Evolutionary conservation across 2,113 vertebrate genomes (phyloP), one percentile per base, ranked within the genome.

Genomic region (Eublepharis macularius): DNA sequence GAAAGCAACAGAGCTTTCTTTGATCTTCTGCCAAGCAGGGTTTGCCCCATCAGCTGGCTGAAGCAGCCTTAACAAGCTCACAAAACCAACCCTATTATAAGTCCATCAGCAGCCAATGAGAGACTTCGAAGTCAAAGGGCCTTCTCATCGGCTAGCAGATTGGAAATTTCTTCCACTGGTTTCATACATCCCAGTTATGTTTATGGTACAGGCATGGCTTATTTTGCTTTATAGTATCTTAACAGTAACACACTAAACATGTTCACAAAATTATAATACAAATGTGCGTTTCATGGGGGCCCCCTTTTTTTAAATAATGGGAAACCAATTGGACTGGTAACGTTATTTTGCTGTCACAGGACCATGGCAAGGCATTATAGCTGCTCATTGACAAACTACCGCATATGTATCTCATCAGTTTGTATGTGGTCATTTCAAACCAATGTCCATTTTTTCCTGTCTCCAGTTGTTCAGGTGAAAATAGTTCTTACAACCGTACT

Each of bases 1-100:
- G 95, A 89, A 86, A 92, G 94, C 94, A 95, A 90, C 87, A 93
- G 94, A 94, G 94, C 94, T 95, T 95, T 95, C 94, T 94, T 94
- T 95, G 81, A 95, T 95, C 94, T 93, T 94, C 94, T 94, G 94
- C 94, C 94, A 94, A 95, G 93, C 94, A 95, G 93, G 93, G 92
- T 95, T 86, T 94, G 94, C 92, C 94, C 89, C 90, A 88, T 94
- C 92, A 92, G 92, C 93, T 94, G 92, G 93, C 87, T 91, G 93
- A 95, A 91, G 90, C 92, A 94, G 92, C 92, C 91, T n/a, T 92
- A 91, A 73, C 84, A 80, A 92, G 82, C 89, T 92, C 82, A 91
- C 88, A 92, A 93, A 84, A 80, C 54, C 68, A 80, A 54, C 70
- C 65, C 24, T 65, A 49, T 86, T 60, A 49, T 47, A 49, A 73